Conservation (phyloP, 23 tunicate species). For the Trididemnum nubilum region DNA sequence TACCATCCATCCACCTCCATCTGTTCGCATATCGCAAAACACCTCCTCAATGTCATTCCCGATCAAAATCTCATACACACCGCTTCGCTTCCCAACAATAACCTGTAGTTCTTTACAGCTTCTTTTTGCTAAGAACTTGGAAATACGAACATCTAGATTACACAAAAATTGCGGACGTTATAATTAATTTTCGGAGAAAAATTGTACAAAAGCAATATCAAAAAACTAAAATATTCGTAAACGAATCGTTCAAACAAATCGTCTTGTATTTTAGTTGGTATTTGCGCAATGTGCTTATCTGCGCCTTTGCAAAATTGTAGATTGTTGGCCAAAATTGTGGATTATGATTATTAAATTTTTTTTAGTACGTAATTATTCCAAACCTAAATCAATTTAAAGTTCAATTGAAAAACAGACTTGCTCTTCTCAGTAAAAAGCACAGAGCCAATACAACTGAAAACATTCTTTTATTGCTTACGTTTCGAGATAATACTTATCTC, state of each 20-base stretch:
- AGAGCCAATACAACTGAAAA: too few relatives aligned
- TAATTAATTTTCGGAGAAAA: not conserved
- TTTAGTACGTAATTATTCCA: too few relatives aligned
- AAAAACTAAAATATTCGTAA: not conserved
- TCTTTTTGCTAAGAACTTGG: conserved; percentile 2
- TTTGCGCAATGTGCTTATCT: not conserved
- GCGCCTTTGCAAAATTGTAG: not conserved
- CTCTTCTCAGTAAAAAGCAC: too few relatives aligned
- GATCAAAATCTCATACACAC: conserved; percentile 2
- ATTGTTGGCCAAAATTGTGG: too few relatives aligned
- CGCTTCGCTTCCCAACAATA: conserved; percentile 17
- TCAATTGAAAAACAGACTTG: too few relatives aligned
- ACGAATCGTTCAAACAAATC: too few relatives aligned
- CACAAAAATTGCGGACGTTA: not conserved
- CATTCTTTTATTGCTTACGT: too few relatives aligned
- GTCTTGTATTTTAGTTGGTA: not conserved
- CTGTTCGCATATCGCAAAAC: conserved; percentile 28
- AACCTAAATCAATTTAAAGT: too few relatives aligned
- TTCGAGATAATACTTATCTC: too few relatives aligned
- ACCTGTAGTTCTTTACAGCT: conserved; percentile 7
- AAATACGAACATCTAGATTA: not conserved
- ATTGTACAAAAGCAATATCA: not conserved
- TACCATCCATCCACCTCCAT: conserved; percentile 34
- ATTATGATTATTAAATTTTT: too few relatives aligned
- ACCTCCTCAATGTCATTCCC: not conserved